Base-by-base conservation (phyloP, 2,797 vertebrate species). In the Cichlasoma orientale region DNA sequence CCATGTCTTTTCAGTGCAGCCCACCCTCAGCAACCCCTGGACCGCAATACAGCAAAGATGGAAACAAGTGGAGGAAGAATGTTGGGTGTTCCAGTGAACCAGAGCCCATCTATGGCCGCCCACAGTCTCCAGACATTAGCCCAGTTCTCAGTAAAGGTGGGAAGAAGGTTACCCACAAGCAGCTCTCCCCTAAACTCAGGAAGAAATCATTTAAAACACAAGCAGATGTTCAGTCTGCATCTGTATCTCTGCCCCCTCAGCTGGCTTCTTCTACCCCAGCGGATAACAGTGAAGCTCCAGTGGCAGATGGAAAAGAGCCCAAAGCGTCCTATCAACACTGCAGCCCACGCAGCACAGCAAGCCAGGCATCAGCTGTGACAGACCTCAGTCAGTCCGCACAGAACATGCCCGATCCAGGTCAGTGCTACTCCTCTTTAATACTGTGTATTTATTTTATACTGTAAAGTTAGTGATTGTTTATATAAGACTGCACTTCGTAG, bases 1-100 rank as follows among this genome's bases (percentile, higher is more conserved):
- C 98, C 0, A 97, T 98, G 97, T 97, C 97, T 50, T 99, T 98
- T 83, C 98, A 98, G 87, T 97, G 96, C 93, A 98, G 97, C 87
- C 96, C 87, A 27, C 74, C 74, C 3, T 55, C 76, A 5, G 89
- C 82, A 1, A 91, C 88, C 1, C 87, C 90, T 0, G 78, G 86
- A 14, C 83, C 54, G 13, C 91, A 88, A 27, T 90, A 52, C 44
- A 79, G 87, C 73, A 89, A 56, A 91, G 96, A 90, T 2, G 88
- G 72, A 90, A 93, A 88, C 88, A 96, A 90, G 91, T 95, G 79
- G 95, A 96, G 82, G 75, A 95, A 92, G 89, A 96, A 92, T 1
- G 95, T 94, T 5, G 95, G 95, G 33, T 97, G 96, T 55, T 95
- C 88, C 6, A 94, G 93, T 1, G 97, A 97, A 78, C 97, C 96